Conservation (phyloP, 2,113 vertebrate genomes). For the Gobius niger region DNA sequence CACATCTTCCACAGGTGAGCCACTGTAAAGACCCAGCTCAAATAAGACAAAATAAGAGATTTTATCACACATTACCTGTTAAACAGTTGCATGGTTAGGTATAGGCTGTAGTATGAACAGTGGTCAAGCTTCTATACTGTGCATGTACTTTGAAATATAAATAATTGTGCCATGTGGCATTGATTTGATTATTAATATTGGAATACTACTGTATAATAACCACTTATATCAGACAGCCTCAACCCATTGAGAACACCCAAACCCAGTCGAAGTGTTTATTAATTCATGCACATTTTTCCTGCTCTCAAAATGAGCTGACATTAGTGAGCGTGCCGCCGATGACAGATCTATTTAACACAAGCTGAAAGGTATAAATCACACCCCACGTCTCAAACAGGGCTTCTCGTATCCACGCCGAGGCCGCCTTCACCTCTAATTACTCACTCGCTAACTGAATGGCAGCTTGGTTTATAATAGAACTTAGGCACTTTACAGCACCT, state of each 20-base stretch:
- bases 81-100: too few species aligned
- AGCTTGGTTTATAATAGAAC: constrained; percentile 43
- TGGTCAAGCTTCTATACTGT: too few species aligned
- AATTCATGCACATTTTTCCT: constrained; percentile 54
- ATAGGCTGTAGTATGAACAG: too few species aligned
- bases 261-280: constrained; percentile 55
- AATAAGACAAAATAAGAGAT: too few species aligned
- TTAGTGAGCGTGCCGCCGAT: constrained; percentile 54
- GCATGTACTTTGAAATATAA: neutral
- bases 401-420: constrained; percentile 32
- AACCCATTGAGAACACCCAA: constrained; percentile 35
- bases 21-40: too few species aligned
- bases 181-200: constrained; percentile 35
- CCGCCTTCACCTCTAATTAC: constrained; percentile 57
- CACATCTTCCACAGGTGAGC: neutral
- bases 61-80: too few species aligned
- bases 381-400: constrained; percentile 44
- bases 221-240: constrained; percentile 42
- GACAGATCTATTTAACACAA: constrained; percentile 65
- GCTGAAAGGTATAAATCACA: constrained; percentile 60
- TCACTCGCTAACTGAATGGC: constrained; percentile 31
- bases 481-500: constrained; percentile 14
- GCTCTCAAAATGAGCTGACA: constrained; percentile 54
- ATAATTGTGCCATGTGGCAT: neutral
- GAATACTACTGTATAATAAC: constrained; percentile 34